These are phyloP conservation scores for Hypothenemus hampei DNA, from an alignment of 1,140 invertebrate genomes.

Conservation along the genomic window DNA sequence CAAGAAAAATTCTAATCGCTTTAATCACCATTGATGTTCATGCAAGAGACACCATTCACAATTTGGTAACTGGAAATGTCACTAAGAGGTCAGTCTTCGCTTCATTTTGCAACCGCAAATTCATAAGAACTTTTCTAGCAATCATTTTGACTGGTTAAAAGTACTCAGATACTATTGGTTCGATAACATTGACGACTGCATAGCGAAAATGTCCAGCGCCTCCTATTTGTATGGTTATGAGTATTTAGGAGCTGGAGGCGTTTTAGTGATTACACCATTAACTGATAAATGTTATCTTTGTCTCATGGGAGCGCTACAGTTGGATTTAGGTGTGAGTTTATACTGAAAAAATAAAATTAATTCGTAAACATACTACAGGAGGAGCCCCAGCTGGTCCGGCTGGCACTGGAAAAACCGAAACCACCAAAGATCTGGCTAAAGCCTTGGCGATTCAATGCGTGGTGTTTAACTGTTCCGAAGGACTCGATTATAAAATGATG, in stretches of 20 bases:
- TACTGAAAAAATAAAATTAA: too few species aligned
- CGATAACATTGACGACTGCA: conserved; percentile 67
- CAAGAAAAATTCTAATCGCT: conserved; percentile 71
- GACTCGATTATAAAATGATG: conserved; percentile 82
- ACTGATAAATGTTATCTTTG: conserved; percentile 86
- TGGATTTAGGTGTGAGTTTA: conserved; percentile 70
- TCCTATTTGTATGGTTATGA: conserved; percentile 86
- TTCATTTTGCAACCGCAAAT: neutral
- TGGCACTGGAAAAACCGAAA: conserved; percentile 93
- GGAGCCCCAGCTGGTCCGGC: conserved; percentile 85
- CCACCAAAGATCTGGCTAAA: conserved; percentile 87
- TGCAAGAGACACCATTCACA: conserved; percentile 73
- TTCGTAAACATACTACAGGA: too few species aligned
- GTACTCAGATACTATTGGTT: conserved; percentile 91
- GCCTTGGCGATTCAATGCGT: conserved; percentile 82
- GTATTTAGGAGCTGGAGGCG: conserved; percentile 80
- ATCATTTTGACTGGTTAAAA: conserved; percentile 84
- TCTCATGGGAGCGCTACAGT: conserved; percentile 79
- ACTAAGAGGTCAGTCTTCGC: conserved; percentile 50
- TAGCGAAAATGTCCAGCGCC: conserved; percentile 71
- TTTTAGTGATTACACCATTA: conserved; percentile 75
- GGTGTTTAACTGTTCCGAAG: conserved; percentile 88
- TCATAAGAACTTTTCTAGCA: too few species aligned
- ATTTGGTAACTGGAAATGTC: conserved; percentile 63
- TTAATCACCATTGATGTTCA: conserved; percentile 86